phyloP scores from a whole-genome alignment of 2,888 invertebrate species.

The Drepana falcataria region DNA sequence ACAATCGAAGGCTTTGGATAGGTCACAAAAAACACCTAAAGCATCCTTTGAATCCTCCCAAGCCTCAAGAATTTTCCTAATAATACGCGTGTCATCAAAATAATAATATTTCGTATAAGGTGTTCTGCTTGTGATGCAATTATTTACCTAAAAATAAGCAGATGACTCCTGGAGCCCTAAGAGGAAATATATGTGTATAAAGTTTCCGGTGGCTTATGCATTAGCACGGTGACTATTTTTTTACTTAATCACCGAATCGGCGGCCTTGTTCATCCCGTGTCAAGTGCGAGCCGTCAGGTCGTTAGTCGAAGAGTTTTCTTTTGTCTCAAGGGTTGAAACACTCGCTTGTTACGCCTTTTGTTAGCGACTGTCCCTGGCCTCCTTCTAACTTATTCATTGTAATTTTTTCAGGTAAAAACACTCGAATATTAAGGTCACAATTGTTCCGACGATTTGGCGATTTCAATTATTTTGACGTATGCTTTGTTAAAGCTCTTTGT shows the following conservation, averaged over 20 bases:
- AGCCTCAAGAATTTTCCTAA: no score
- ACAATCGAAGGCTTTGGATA: no score
- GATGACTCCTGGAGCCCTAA: no score
- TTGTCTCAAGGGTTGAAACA: constrained; percentile 56
- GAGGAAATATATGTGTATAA: no score
- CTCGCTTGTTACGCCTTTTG: constrained; percentile 54
- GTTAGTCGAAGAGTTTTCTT: constrained; percentile 60
- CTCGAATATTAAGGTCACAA: constrained; percentile 29
- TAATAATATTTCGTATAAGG: no score
- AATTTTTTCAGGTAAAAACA: constrained; percentile 31
- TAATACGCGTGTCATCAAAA: no score
- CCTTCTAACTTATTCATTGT: constrained; percentile 59
- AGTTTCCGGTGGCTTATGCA: no score
- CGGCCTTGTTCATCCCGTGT: constrained; percentile 32
- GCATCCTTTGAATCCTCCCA: no score
- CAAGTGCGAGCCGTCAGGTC: constrained; percentile 51
- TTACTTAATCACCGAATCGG: constrained; percentile 31
- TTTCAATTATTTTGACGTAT: neutral
- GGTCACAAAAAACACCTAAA: no score
- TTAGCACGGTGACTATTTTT: neutral
- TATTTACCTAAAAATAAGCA: no score
- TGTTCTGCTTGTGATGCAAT: no score
- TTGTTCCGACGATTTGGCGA: constrained; percentile 14
- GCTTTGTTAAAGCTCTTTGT: neutral
- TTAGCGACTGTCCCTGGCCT: constrained; percentile 50